Base-by-base conservation (phyloP, 2,888 invertebrate genomes). In the Brachypalpus laphriformis region DNA sequence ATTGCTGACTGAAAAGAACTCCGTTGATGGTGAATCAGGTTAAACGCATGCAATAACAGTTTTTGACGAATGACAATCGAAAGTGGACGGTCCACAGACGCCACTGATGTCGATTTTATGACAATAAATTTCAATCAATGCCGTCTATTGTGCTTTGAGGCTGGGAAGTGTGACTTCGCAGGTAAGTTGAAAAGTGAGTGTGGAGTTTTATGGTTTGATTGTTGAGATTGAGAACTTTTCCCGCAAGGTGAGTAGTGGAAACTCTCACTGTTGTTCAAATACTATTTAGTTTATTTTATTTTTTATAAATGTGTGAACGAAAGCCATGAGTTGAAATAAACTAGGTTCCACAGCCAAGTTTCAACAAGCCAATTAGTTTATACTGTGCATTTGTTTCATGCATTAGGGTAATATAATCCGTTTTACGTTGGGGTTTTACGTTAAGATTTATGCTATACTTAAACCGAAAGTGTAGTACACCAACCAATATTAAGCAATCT, bases 81-180 rank as follows among this genome's bases (percentile, higher is more conserved):
- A 54, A 42, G 59, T 57, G 42, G 45, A 56, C 28, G 18, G 37
- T 28, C 8, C 9, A n/a, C n/a, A 25, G 22, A 49, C 14, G 31
- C 18, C 34, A 47, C 45, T 22, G 49, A 49, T 14, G 49, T 54
- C 51, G 25, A 40, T 37, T 40, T 7, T 8, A 16, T 11, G 40
- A 37, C 25, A 66, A 20, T 40, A 40, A 54, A 66, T 28, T 54
- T 45, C 37, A 66, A 66, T 66, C 66, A 66, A 28, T 16, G 6
- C 1, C 22, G 20, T 45, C 28, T 20, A 28, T 40, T 70, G 57
- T 22, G 45, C 37, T 56, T 34, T 56, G 49, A 22, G 7, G 3
- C 1, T n/a, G 18, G 7, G 31, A 14, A 22, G 6, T 18, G 11
- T 34, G 20, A 6, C 3, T 31, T n/a, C 22, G 20, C 40, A 47